Conservation (phyloP, 2,113 vertebrate genomes). For the Pygathrix nemaeus region DNA sequence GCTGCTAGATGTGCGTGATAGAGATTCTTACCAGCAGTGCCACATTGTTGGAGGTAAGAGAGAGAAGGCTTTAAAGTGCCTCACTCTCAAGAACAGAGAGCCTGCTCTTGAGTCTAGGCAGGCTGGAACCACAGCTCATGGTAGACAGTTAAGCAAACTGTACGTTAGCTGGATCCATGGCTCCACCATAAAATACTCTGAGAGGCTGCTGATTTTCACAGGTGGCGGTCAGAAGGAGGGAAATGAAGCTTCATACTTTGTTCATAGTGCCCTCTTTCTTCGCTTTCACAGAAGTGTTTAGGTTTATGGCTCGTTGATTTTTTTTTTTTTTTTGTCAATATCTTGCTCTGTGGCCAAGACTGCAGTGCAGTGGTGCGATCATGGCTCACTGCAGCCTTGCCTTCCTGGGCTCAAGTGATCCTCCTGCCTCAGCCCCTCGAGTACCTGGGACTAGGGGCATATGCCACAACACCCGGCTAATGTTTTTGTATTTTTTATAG, state of each 20-base stretch:
- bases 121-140: too few relatives aligned
- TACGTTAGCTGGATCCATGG: not conserved
- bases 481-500: too few relatives aligned
- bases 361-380: too few relatives aligned
- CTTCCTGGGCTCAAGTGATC: too few relatives aligned
- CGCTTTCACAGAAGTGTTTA: not conserved
- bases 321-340: not conserved
- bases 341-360: too few relatives aligned
- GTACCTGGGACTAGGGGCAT: too few relatives aligned
- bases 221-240: not conserved
- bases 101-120: not conserved
- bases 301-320: not conserved
- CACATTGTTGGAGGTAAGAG: conserved; percentile 93
- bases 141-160: not conserved
- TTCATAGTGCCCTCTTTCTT: not conserved
- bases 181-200: not conserved
- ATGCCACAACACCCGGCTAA: too few relatives aligned
- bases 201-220: not conserved
- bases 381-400: too few relatives aligned
- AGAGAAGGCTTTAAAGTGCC: not conserved
- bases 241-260: not conserved
- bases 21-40: conserved; percentile 91
- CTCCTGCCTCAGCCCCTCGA: too few relatives aligned
- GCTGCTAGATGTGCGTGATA: conserved; percentile 93
- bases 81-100: not conserved